These are phyloP conservation scores for Pseudorhombus dupliciocellatus DNA, from an alignment of 2,113 vertebrate species.

Conservation along the genomic window DNA sequence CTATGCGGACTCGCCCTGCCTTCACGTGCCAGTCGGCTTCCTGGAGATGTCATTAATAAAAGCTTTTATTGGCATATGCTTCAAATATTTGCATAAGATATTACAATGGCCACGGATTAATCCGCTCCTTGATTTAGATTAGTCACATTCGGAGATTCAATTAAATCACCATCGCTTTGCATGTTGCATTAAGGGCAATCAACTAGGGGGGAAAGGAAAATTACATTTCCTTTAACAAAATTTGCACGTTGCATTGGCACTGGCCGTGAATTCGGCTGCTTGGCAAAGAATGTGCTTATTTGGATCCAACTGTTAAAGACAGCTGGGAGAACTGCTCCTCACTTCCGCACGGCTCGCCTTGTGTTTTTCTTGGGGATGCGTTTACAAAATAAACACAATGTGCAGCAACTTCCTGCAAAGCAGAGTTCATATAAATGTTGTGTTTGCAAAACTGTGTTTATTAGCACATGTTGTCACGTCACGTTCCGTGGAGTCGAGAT, in stretches of 20 bases:
- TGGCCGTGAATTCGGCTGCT: slow-evolving; percentile 50
- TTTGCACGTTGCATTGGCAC: slow-evolving; percentile 67
- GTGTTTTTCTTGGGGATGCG: slow-evolving; percentile 29
- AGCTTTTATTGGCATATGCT: slow-evolving; percentile 49
- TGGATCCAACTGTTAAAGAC: slow-evolving; percentile 60
- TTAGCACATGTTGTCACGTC: not conserved
- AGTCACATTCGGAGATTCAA: slow-evolving; percentile 66
- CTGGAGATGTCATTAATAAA: slow-evolving; percentile 44
- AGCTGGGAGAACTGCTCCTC: slow-evolving; percentile 46
- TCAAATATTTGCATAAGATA: slow-evolving; percentile 71
- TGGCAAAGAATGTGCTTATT: slow-evolving; percentile 51
- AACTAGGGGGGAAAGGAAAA: slow-evolving; percentile 63
- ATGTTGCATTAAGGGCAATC: slow-evolving; percentile 68
- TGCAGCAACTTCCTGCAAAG: slow-evolving; percentile 20
- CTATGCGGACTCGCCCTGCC: not conserved
- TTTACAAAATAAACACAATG: slow-evolving; percentile 17
- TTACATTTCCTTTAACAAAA: slow-evolving; percentile 64
- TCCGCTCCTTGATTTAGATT: slow-evolving; percentile 70
- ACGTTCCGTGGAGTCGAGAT: not conserved
- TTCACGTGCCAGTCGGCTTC: slow-evolving; percentile 7
- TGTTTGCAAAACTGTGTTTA: slow-evolving; percentile 6
- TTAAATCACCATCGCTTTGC: slow-evolving; percentile 72
- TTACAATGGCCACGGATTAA: slow-evolving; percentile 58
- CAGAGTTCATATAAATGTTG: slow-evolving; percentile 15
- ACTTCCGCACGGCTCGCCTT: slow-evolving; percentile 10